Conservation (phyloP, 2,888 invertebrate genomes). For the Drosophila algonquin region DNA sequence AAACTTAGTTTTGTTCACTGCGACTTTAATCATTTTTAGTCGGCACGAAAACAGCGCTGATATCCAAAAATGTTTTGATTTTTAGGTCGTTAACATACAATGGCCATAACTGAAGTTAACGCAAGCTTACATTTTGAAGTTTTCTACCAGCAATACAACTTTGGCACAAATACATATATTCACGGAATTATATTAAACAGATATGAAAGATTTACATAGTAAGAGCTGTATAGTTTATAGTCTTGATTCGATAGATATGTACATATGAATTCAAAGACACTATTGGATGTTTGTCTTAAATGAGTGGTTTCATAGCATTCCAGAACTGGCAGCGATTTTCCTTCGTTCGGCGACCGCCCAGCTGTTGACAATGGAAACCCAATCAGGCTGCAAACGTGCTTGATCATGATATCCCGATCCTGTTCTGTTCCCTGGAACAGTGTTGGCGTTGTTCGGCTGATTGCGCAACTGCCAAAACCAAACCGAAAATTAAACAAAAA, state of each 20-base stretch:
- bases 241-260: neutral
- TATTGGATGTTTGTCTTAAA: neutral
- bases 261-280: too few species aligned
- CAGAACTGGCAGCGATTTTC: neutral
- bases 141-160: too few species aligned
- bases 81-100: too few species aligned
- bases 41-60: too few species aligned
- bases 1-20: too few species aligned
- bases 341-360: constrained; percentile 7
- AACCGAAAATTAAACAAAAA: constrained; percentile 31
- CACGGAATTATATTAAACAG: too few species aligned
- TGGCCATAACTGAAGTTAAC: too few species aligned
- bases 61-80: too few species aligned
- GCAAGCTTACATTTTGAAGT: too few species aligned
- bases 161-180: too few species aligned
- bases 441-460: constrained; percentile 76
- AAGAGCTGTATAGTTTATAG: neutral
- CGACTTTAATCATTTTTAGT: too few species aligned
- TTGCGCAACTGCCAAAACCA: constrained; percentile 72
- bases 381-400: constrained; percentile 63
- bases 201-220: too few species aligned
- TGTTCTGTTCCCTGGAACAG: constrained; percentile 48
- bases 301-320: neutral
- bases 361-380: constrained; percentile 59
- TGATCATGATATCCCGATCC: constrained; percentile 64